phyloP scores from a whole-genome alignment of 2,113 vertebrate genomes.

The Caracal caracal region DNA sequence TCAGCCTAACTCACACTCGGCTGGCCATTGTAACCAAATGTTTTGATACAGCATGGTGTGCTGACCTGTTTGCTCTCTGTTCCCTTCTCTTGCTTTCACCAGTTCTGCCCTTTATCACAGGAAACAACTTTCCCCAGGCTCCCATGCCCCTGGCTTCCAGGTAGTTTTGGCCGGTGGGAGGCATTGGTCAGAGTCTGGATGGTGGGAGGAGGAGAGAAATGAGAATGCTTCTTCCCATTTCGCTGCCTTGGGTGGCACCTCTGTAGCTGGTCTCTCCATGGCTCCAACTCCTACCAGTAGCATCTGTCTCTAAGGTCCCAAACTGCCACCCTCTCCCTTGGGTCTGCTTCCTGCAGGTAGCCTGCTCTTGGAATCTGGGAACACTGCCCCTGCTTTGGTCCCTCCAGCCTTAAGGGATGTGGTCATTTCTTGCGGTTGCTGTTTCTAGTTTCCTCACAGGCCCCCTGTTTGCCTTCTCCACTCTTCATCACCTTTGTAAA shows the following conservation, averaged over 20 bases:
- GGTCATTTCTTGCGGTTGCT: neutral
- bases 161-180: neutral
- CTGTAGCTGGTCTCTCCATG: neutral
- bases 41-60: accelerated
- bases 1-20: neutral
- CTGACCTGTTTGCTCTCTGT: neutral
- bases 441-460: neutral
- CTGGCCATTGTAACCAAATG: neutral
- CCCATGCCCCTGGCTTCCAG: neutral
- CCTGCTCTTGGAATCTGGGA: neutral
- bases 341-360: neutral
- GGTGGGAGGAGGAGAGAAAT: neutral
- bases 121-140: neutral
- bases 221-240: neutral
- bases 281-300: neutral
- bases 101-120: neutral
- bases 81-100: neutral
- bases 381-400: neutral
- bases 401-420: accelerated
- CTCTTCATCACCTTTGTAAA: neutral
- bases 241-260: neutral
- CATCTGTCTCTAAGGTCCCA: neutral
- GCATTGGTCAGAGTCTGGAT: neutral
- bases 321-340: accelerated
- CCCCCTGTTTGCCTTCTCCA: neutral